Base-by-base conservation (phyloP, 1,140 invertebrate species). In the Drosophila seguyi region DNA sequence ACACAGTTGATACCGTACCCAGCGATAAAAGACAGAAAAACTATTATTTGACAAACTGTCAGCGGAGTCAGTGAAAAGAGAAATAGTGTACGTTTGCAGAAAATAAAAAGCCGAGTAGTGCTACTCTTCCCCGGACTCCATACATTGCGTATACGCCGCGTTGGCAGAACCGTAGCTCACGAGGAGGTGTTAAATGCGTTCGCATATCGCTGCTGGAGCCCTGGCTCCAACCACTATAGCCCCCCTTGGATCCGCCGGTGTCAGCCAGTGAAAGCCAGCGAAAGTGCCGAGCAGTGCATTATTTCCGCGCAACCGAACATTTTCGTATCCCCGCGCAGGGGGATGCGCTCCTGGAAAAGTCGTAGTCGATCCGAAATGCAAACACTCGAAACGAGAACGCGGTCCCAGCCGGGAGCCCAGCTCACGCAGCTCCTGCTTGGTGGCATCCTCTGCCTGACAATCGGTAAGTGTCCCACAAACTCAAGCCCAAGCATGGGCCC, bases 301-400 rank as follows among this genome's bases (percentile, higher is more conserved):
- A 90, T 85, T 85, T 88, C 85, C 83, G 81, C 78, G 77, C 81
- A 90, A 88, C 62, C 81, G 85, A 90, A 88, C 85, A 85, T 56
- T 90, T 72, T 56, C 34, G 50, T 58, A 39, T 45, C 60, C 65
- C 50, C 48, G 31, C 41, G 58, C 63, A 57, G 47, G 63, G 79
- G 63, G 57, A 88, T 88, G 85, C 74, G 81, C 78, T 69, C 77
- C 74, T 85, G 78, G 81, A 81, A 71, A 59, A 90, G 75, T 81
- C 78, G 77, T 61, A 71, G 42, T 55, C 61, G 61, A 67, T 75
- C 84, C 74, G 78, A 90, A 81, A 88, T 88, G 85, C 85, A 87
- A 73, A 48, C 60, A 56, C 66, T 50, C 67, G 56, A 66, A 76
- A 56, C 71, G 78, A 78, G 60, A 58, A 56, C 57, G 50, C 59